phyloP scores from a whole-genome alignment of 2,797 vertebrate genomes.

The Pangasius mekongensis region DNA sequence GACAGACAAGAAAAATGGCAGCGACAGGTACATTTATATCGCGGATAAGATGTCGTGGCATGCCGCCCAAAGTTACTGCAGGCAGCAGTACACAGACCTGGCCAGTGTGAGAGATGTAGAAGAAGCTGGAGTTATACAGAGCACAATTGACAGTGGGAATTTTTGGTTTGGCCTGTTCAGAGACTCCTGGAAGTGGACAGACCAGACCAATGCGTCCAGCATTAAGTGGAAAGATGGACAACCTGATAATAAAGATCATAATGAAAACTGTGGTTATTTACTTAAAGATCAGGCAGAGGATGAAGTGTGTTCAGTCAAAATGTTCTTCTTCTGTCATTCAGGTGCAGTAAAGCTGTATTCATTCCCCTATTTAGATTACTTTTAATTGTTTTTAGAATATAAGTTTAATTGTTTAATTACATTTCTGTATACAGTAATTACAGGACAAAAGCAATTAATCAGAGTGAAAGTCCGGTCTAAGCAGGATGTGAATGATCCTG shows the following conservation, averaged over 20 bases:
- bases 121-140: not conserved
- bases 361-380: not conserved
- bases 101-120: not conserved
- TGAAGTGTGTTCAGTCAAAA: not conserved
- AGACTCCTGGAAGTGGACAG: not conserved
- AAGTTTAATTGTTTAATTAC: not conserved
- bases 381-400: not conserved
- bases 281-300: not conserved
- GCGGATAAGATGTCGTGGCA: not conserved
- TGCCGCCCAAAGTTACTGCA: not conserved
- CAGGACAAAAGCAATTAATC: not conserved
- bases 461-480: not conserved
- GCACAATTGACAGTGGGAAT: rapidly evolving
- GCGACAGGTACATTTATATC: not conserved
- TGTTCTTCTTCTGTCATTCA: not conserved
- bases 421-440: not conserved
- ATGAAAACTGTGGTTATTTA: not conserved
- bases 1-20: not conserved
- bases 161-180: not conserved
- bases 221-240: not conserved
- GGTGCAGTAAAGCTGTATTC: not conserved
- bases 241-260: not conserved
- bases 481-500: not conserved
- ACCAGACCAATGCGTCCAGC: not conserved
- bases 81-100: not conserved